Percentiles rank a stretch among this genome's conserved stretches.
Evolutionary conservation across 1,140 invertebrate genomes (phyloP).

Genomic region (Rhyacophila brunnea): DNA sequence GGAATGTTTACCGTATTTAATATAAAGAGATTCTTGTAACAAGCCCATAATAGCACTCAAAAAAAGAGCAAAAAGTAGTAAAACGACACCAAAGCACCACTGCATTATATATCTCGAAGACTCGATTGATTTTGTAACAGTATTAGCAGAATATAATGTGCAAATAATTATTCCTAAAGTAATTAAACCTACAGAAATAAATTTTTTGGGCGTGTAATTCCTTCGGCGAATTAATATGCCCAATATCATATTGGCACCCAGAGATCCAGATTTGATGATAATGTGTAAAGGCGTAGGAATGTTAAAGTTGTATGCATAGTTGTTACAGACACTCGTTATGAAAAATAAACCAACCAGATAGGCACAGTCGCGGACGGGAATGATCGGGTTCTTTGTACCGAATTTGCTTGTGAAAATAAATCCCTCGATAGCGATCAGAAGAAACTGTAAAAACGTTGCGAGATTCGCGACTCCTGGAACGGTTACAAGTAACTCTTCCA

Average conservation of each 20-base stretch:
- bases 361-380: constrained; percentile 27
- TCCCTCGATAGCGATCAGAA: constrained; percentile 28
- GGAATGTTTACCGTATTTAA: constrained; percentile 22
- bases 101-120: constrained; percentile 8
- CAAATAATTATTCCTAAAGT: constrained; percentile 25
- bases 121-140: background rate
- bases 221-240: constrained; percentile 17
- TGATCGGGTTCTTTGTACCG: constrained; percentile 17
- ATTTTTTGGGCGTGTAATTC: constrained; percentile 21
- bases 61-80: constrained; percentile 21
- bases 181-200: constrained; percentile 21
- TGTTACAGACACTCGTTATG: constrained; percentile 28
- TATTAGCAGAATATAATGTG: constrained; percentile 24
- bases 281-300: constrained; percentile 30
- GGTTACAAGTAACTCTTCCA: constrained; percentile 27
- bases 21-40: constrained; percentile 29
- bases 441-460: constrained; percentile 30
- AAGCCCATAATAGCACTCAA: constrained; percentile 28
- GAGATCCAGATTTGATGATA: constrained; percentile 33
- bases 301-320: constrained; percentile 31
- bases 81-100: constrained; percentile 20
- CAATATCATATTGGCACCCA: constrained; percentile 27
- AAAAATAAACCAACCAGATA: constrained; percentile 25
- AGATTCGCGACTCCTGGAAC: constrained; percentile 26
- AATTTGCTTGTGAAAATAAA: constrained; percentile 29